Base-by-base conservation (phyloP, 2,888 invertebrate genomes). In the Griposia aprilina region DNA sequence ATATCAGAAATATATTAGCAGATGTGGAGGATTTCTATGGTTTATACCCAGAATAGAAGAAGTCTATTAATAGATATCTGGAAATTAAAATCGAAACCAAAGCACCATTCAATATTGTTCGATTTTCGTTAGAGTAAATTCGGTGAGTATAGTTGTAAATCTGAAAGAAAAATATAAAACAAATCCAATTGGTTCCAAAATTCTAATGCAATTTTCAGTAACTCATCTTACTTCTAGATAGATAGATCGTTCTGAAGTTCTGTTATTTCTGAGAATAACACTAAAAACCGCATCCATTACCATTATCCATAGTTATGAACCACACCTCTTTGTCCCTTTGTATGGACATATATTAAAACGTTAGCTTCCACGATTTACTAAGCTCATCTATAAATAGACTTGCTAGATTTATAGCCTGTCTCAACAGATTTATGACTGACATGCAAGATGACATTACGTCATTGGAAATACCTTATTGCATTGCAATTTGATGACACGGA, bases 361-460 rank as follows among this genome's bases (percentile, higher is more conserved):
- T 71, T 63, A 45, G 52, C 45, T 78, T 57, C 50, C 57, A 68
- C 59, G 66, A 62, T 67, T 48, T 75, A 57, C 15, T 57, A 52
- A 65, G 52, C 59, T 55, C 68, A 72, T 63, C 68, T 60, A 30
- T 84, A 75, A 75, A 74, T 73, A 78, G 74, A 59, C 52, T n/a
- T 7, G 5, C n/a, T 55, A 75, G 75, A 82, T 82, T 82, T 83
- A 82, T 83, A 15, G 55, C 71, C 70, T 68, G 71, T 60, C 63
- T 23, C 41, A 20, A 26, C 20, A 71, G 80, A 82, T 82, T 75
- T 83, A 80, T 68, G 71, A n/a, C 55, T 45, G 75, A 60, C 63
- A 41, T 50, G 30, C 36, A 66, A 59, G 52, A 45, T 83, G 83
- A 80, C 52, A 60, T 79, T 23, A 60, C 59, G 52, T 68, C 70